A percentile compares a stretch with the other conserved stretches of the same genome.
These are phyloP conservation scores for Papilio elwesi DNA, from an alignment of 2,888 invertebrate genomes.

Conservation along the genomic window DNA sequence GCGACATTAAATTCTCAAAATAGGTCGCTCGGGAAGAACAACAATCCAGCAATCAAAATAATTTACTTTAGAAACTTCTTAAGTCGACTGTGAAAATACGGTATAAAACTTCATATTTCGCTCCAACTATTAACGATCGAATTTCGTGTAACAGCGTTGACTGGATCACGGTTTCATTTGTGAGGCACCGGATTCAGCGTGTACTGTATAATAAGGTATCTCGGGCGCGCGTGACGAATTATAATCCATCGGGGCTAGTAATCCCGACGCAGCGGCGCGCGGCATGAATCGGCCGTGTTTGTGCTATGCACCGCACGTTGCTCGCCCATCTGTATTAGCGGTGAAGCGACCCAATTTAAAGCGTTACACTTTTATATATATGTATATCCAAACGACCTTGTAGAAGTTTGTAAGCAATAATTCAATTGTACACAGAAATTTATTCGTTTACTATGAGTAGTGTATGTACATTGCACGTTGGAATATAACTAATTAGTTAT, in stretches of 20 bases:
- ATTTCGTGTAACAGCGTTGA: not conserved
- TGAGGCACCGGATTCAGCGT: slow-evolving; percentile 42
- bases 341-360: slow-evolving; percentile 34
- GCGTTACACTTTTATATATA: slow-evolving; percentile 32
- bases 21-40: too few relatives aligned
- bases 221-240: slow-evolving; percentile 65
- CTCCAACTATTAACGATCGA: too few relatives aligned
- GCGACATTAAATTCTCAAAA: too few relatives aligned
- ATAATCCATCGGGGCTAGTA: slow-evolving; percentile 64
- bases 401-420: not conserved
- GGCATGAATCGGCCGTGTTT: slow-evolving; percentile 59
- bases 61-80: too few relatives aligned
- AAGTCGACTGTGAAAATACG: too few relatives aligned
- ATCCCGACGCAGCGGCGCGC: slow-evolving; percentile 55
- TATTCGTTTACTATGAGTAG: too few relatives aligned
- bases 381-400: not conserved
- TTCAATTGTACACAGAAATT: too few relatives aligned
- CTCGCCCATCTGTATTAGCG: slow-evolving; percentile 24
- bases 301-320: slow-evolving; percentile 35
- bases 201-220: slow-evolving; percentile 57
- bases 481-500: too few relatives aligned
- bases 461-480: too few relatives aligned
- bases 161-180: slow-evolving; percentile 36
- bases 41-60: too few relatives aligned
- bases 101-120: too few relatives aligned